Evolutionary conservation across 2,113 vertebrate genomes (phyloP), one percentile per base, ranked within the genome.

Genomic region (Plotosus lineatus): DNA sequence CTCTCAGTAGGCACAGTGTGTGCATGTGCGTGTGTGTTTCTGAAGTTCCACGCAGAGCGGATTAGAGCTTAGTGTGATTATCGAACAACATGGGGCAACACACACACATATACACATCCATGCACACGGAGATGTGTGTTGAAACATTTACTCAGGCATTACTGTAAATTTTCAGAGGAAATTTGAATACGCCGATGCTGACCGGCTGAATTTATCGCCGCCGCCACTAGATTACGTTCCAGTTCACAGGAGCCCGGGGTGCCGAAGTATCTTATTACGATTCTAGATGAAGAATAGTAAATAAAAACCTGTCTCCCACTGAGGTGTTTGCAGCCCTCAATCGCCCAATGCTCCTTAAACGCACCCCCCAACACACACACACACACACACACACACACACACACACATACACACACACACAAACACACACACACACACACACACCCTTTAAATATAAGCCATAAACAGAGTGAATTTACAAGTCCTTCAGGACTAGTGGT

Each of bases 191-290:
- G 80, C 76, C 81, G 83, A 89, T 87, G 83, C 81, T 77, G 85
- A 88, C 61, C 78, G 75, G 86, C 83, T 86, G 88, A 86, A 92
- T 93, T 93, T 92, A 92, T 89, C 86, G 87, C 44, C 83, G 78
- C 88, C 84, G 86, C 79, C 44, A 78, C 80, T 86, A 90, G 89
- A 92, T 93, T 93, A 89, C 89, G 77, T 89, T 87, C 85, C 88
- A 84, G 88, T 87, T 74, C 85, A 83, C 87, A 76, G 88, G 80
- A 86, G 78, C 90, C 89, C 83, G 88, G 75, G 79, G 88, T 88
- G 87, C 23, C 82, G 85, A 87, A 90, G 86, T 85, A 86, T 90
- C 87, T 91, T 88, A 91, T 93, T 92, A 92, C 66, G 80, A 92
- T 89, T 92, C 86, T 68, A 88, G 89, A 89, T 84, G 66, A 86